These are phyloP conservation scores for Dolichallabes microphthalmus DNA, from an alignment of 2,113 vertebrate genomes.

Conservation along the genomic window DNA sequence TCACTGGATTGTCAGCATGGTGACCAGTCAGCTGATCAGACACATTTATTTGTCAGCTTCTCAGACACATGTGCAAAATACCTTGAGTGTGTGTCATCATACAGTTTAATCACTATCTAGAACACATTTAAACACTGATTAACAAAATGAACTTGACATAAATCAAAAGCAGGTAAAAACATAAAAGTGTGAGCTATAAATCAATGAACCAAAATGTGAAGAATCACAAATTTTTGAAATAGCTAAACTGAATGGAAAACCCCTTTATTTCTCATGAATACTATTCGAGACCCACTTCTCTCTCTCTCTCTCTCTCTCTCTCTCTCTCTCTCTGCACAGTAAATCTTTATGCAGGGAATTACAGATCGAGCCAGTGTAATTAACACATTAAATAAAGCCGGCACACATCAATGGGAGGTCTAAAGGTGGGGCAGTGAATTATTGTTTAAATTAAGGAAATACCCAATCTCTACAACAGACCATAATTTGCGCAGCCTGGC, in stretches of 20 bases:
- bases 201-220: slow-evolving; percentile 31
- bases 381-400: slow-evolving; percentile 61
- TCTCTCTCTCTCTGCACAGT: slow-evolving; percentile 40
- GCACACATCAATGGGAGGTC: slow-evolving; percentile 52
- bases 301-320: slow-evolving; percentile 22
- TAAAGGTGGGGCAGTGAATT: slow-evolving; percentile 55
- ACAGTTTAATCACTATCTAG: slow-evolving; percentile 25
- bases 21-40: slow-evolving; percentile 39
- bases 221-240: background rate
- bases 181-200: slow-evolving; percentile 19
- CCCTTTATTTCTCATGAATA: slow-evolving; percentile 25
- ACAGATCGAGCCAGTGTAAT: slow-evolving; percentile 55
- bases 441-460: slow-evolving; percentile 63
- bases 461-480: slow-evolving; percentile 46
- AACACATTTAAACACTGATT: slow-evolving; percentile 26
- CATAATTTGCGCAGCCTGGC: slow-evolving; percentile 48
- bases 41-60: no score
- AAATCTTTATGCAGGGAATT: slow-evolving; percentile 55
- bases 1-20: slow-evolving; percentile 58
- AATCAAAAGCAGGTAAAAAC: slow-evolving; percentile 33
- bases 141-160: slow-evolving; percentile 30
- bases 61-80: slow-evolving; percentile 33
- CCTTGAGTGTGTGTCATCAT: slow-evolving; percentile 13
- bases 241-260: slow-evolving; percentile 8
- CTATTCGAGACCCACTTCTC: background rate